A percentile compares a stretch with the other conserved stretches of the same genome.
Evolutionary conservation across 2,113 vertebrate species (phyloP).

Genomic region (Brienomyrus longianalis): DNA sequence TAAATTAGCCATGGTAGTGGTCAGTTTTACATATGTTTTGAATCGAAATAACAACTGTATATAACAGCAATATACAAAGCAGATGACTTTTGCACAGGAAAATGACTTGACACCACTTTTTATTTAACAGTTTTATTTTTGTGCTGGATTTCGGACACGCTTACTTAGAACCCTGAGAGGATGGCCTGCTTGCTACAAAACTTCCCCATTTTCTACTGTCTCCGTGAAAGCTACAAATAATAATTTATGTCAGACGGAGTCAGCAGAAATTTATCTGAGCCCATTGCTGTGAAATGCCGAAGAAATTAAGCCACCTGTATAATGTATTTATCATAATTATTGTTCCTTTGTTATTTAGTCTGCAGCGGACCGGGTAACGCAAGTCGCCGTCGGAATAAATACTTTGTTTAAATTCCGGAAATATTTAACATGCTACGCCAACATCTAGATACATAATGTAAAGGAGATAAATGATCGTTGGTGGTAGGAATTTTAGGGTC

Average conservation of each 20-base stretch:
- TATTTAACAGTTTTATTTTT: not conserved
- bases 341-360: not conserved
- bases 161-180: not conserved
- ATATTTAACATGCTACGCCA: not conserved
- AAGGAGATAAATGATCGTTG: not conserved
- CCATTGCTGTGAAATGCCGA: not conserved
- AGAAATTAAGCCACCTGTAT: not conserved
- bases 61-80: not conserved
- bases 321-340: not conserved
- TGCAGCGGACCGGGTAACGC: not conserved
- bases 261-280: not conserved
- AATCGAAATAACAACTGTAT: not conserved
- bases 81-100: not conserved
- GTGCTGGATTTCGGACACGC: not conserved
- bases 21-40: not conserved
- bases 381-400: not conserved
- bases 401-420: not conserved
- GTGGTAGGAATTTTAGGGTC: not conserved
- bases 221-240: not conserved
- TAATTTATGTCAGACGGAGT: not conserved
- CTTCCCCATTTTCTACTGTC: not conserved
- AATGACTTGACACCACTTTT: not conserved
- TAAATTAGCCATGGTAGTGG: not conserved
- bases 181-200: not conserved
- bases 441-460: not conserved